A percentile compares a stretch with the other conserved stretches of the same genome.
Conservation (phyloP, 2,888 invertebrate species). For the Embidobia sp. region DNA sequence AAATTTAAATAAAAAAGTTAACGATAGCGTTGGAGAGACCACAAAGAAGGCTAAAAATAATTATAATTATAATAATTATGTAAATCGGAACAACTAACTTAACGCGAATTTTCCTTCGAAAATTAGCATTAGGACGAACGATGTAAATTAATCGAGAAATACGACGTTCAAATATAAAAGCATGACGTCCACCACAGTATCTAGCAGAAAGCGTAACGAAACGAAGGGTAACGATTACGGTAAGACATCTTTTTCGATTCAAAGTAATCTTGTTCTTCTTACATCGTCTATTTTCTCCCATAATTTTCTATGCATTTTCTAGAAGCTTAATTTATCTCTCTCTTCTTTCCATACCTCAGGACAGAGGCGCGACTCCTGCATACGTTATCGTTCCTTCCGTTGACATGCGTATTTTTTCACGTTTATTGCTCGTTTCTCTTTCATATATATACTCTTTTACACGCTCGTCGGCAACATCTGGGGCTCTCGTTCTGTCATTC, state of each 20-base stretch:
- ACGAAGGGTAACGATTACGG: slow-evolving; percentile 76
- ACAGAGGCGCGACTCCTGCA: slow-evolving; percentile 34
- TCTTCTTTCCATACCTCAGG: slow-evolving; percentile 25
- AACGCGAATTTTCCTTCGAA: slow-evolving; percentile 69
- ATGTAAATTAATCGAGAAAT: slow-evolving; percentile 76
- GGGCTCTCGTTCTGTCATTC: slow-evolving; percentile 41
- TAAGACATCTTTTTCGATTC: slow-evolving; percentile 73
- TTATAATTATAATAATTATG: slow-evolving; percentile 67
- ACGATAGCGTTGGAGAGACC: slow-evolving; percentile 64
- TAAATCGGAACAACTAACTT: slow-evolving; percentile 66
- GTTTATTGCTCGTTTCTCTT: slow-evolving; percentile 60
- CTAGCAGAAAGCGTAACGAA: slow-evolving; percentile 74
- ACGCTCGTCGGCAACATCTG: slow-evolving; percentile 33
- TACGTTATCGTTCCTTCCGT: slow-evolving; percentile 44
- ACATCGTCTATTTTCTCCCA: slow-evolving; percentile 55
- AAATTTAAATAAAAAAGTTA: too few species aligned
- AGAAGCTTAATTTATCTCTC: slow-evolving; percentile 53
- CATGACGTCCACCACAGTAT: slow-evolving; percentile 71
- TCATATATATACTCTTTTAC: slow-evolving; percentile 20
- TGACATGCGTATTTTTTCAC: slow-evolving; percentile 55
- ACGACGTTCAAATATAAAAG: slow-evolving; percentile 77
- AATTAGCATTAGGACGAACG: slow-evolving; percentile 72
- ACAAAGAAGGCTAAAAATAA: slow-evolving; percentile 69
- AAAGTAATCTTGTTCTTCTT: slow-evolving; percentile 57
- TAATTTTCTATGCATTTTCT: slow-evolving; percentile 57